A percentile compares a stretch with the other conserved stretches of the same genome.
Evolutionary conservation across 2,888 invertebrate species (phyloP).

Genomic region (Chirona hameri): DNA sequence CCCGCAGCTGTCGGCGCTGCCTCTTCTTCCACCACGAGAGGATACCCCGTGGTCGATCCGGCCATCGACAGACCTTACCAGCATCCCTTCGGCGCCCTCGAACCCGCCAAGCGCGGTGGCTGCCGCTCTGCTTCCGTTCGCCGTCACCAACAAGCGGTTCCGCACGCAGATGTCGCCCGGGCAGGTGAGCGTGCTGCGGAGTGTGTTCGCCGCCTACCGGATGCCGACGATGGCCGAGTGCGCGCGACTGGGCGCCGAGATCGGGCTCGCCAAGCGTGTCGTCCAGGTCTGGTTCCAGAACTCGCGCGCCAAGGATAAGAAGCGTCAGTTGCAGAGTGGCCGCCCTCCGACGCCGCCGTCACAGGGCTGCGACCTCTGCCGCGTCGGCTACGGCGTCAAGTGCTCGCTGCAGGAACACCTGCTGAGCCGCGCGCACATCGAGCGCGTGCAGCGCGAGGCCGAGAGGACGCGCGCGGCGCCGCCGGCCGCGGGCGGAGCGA

Average conservation of each 20-base stretch:
- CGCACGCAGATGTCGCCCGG: slow-evolving; percentile 81
- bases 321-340: slow-evolving; percentile 65
- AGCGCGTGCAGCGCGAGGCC: slow-evolving; percentile 56
- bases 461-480: neutral
- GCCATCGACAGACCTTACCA: too few relatives aligned
- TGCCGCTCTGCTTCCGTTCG: neutral
- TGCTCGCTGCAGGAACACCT: slow-evolving; percentile 95
- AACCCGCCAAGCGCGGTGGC: slow-evolving; percentile 45
- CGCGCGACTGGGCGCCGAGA: slow-evolving; percentile 86
- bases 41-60: too few relatives aligned
- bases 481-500: neutral
- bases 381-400: slow-evolving; percentile 85
- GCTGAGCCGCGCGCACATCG: slow-evolving; percentile 89
- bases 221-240: slow-evolving; percentile 98
- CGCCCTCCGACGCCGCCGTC: slow-evolving; percentile 47
- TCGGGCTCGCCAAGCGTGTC: slow-evolving; percentile 89
- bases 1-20: too few relatives aligned
- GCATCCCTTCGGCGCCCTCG: too few relatives aligned
- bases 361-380: slow-evolving; percentile 84
- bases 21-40: too few relatives aligned
- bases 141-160: slow-evolving; percentile 65
- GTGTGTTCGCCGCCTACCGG: slow-evolving; percentile 87
- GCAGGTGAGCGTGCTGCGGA: slow-evolving; percentile 93
- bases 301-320: slow-evolving; percentile 96
- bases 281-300: slow-evolving; percentile 94